A percentile compares a stretch with the other conserved stretches of the same genome.
Conservation (phyloP, 2,113 vertebrate species). For the Narcine bancroftii region DNA sequence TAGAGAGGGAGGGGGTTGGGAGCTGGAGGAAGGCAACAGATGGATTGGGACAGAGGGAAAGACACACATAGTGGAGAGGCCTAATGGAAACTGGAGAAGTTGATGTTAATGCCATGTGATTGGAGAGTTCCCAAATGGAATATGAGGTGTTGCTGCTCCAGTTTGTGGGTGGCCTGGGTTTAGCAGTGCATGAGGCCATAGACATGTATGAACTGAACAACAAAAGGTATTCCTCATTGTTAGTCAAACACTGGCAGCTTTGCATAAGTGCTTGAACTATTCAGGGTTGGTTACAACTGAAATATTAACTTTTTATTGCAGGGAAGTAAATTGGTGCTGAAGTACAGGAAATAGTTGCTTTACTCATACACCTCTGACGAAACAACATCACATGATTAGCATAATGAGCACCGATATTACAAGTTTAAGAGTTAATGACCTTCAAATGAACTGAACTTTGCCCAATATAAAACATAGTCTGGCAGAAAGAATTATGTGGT, state of each 20-base stretch:
- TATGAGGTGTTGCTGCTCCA: no score
- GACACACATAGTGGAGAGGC: no score
- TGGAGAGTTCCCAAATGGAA: no score
- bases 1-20: no score
- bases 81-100: no score
- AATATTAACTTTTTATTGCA: background rate
- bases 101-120: no score
- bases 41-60: no score
- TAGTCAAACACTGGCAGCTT: background rate
- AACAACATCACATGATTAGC: background rate
- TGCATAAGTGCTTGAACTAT: background rate
- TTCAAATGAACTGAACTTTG: background rate
- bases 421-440: constrained; percentile 27
- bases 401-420: background rate
- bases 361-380: background rate
- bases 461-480: background rate
- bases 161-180: no score
- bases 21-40: no score
- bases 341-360: background rate
- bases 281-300: background rate
- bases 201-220: background rate
- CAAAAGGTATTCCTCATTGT: background rate
- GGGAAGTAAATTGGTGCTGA: background rate
- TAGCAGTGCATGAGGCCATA: no score
- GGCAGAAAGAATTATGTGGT: background rate